Percentiles rank a stretch among this genome's conserved stretches.
These are phyloP conservation scores for Anthopleura sola DNA, from an alignment of 64 coral and sea anemone species.

Conservation along the genomic window DNA sequence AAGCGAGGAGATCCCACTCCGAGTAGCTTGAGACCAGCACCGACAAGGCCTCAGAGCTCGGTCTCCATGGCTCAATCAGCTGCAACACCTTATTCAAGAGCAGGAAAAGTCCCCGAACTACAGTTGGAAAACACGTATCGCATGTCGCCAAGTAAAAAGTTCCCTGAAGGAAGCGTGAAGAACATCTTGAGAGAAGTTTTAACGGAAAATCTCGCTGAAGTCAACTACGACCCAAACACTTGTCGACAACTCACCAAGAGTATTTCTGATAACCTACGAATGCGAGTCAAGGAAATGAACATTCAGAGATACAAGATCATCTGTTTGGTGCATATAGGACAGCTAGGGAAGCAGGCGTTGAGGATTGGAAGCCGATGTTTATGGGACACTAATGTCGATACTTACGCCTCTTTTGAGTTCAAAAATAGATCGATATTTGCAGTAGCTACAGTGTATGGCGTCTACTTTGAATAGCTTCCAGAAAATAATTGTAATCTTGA, in stretches of 20 bases:
- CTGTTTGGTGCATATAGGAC: slow-evolving; percentile 84
- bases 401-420: slow-evolving; percentile 71
- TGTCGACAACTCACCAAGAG: slow-evolving; percentile 84
- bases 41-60: slow-evolving; percentile 36
- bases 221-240: slow-evolving; percentile 60
- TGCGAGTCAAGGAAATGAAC: slow-evolving; percentile 68
- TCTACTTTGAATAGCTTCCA: slow-evolving; percentile 83
- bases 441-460: slow-evolving; percentile 76
- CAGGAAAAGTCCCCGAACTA: slow-evolving; percentile 20
- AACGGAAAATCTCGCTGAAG: slow-evolving; percentile 59
- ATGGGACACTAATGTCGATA: slow-evolving; percentile 79
- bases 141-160: slow-evolving; percentile 64
- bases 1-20: not conserved
- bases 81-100: slow-evolving; percentile 10
- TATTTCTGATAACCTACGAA: slow-evolving; percentile 80
- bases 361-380: slow-evolving; percentile 91
- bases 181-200: slow-evolving; percentile 74
- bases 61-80: slow-evolving; percentile 25
- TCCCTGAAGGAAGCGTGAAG: slow-evolving; percentile 60
- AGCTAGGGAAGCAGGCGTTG: slow-evolving; percentile 62
- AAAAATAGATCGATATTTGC: slow-evolving; percentile 86
- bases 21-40: not conserved
- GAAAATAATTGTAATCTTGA: not conserved
- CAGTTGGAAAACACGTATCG: slow-evolving; percentile 74
- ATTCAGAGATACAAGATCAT: slow-evolving; percentile 90